Conservation (phyloP, 2,888 invertebrate species). For the Steinernema carpocapsae region DNA sequence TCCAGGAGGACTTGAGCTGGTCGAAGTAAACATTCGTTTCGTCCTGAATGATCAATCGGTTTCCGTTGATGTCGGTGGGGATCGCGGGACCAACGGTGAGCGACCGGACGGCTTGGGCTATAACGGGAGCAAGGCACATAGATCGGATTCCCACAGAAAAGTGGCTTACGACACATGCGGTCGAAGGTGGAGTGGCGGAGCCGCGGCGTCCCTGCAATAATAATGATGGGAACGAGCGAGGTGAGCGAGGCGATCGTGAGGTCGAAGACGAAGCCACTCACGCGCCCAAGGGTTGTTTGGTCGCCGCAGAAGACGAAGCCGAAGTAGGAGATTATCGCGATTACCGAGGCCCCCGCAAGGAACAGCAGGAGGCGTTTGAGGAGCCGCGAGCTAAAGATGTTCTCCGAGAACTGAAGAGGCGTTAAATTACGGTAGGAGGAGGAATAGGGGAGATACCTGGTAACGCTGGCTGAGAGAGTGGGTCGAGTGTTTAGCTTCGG, state of each 20-base stretch:
- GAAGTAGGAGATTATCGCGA: background rate
- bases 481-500: background rate
- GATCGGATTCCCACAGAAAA: no score
- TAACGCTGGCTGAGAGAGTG: constrained; percentile 28
- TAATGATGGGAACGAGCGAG: constrained; percentile 20
- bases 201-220: background rate
- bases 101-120: background rate
- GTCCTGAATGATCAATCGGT: background rate
- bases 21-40: constrained; percentile 23
- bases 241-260: constrained; percentile 23
- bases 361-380: constrained; percentile 13
- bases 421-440: background rate
- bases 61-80: constrained; percentile 23
- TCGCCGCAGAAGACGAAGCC: background rate
- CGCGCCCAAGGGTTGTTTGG: constrained; percentile 5
- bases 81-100: background rate
- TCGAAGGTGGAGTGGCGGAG: constrained; percentile 1
- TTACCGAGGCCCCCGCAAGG: background rate
- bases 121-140: no score
- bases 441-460: background rate
- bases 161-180: background rate
- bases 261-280: constrained; percentile 27
- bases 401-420: constrained; percentile 22
- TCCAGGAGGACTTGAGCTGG: constrained; percentile 21
- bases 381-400: constrained; percentile 16